Evolutionary conservation across 1,140 invertebrate species (phyloP), one percentile per base, ranked within the genome.

Genomic region (Frieseomelitta varia): DNA sequence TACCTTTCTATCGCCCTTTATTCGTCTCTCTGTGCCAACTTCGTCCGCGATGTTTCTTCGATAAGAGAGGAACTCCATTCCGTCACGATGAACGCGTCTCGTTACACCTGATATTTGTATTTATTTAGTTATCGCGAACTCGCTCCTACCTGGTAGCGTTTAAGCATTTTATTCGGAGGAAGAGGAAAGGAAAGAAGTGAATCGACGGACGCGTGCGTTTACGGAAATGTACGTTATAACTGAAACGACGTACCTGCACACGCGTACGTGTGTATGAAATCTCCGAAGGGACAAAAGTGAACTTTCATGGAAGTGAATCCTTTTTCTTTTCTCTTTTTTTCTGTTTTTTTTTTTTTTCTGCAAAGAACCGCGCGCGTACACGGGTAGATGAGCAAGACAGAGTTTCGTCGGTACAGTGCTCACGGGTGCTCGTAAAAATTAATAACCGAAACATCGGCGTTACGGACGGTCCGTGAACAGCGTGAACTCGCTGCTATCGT

Each of bases 381-480:
- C 55, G 55, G 55, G 24, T 75, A 58, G 30, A 55, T 19, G 34
- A 15, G 14, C 21, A 12, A 55, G 51, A 55, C 30, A 55, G n/a
- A 30, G 39, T 53, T 51, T 15, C 21, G 73, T 15, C 17, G 24
- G 19, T 27, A 39, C n/a, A 30, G 69, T 56, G 55, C 39, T 81
- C 78, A 63, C 34, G 65, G 67, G 39, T 39, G 68, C 63, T 88
- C 79, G 79, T 88, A 88, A 88, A 88, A 88, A 88, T 88, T 88
- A 85, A 88, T 88, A 88, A 88, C 87, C 87, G 79, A 88, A 85
- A 88, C 79, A 85, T 88, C 55, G 75, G 27, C 67, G 55, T 69
- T 51, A 69, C 24, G 39, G 24, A 27, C 72, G 58, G 15, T 53
- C 2, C 1, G 21, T n/a, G 65, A 51, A 61, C 74, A 47, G 4